Conservation (phyloP, 2,797 vertebrate species). For the Poecilia velifera region DNA sequence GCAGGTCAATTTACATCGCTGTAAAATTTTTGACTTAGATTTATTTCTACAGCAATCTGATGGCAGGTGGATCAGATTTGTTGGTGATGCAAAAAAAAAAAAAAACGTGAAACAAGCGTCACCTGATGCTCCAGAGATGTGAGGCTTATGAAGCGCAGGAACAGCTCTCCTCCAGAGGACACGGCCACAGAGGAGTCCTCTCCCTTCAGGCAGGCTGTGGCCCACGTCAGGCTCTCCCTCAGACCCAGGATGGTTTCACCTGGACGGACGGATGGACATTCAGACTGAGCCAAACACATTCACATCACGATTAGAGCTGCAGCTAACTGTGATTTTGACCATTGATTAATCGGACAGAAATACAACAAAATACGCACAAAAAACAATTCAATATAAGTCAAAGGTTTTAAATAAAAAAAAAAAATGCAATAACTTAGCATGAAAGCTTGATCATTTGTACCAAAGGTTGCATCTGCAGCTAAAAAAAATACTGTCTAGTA, state of each 20-base stretch:
- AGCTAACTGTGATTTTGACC: no score
- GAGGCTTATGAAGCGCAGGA: conserved; percentile 96
- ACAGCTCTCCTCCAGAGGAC: conserved; percentile 94
- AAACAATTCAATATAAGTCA: no score
- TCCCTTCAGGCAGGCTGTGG: conserved; percentile 86
- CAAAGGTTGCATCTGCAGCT: no score
- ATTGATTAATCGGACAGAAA: no score
- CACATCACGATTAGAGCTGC: no score
- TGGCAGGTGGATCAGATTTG: background rate
- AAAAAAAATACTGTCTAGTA: no score
- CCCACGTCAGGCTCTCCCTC: conserved; percentile 88
- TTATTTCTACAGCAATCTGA: background rate
- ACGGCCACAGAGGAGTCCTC: conserved; percentile 96
- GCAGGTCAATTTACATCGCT: background rate
- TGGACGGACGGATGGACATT: conserved; percentile 49
- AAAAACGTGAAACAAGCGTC: background rate
- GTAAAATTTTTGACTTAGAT: background rate
- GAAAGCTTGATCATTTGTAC: no score
- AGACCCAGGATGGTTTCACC: conserved; percentile 94
- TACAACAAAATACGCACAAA: no score
- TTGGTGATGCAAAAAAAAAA: background rate
- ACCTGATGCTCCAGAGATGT: conserved; percentile 94
- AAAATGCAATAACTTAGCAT: no score
- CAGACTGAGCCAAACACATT: background rate
- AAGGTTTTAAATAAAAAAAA: no score